Conservation (phyloP, 2,888 invertebrate genomes). For the Tinea pellionella region DNA sequence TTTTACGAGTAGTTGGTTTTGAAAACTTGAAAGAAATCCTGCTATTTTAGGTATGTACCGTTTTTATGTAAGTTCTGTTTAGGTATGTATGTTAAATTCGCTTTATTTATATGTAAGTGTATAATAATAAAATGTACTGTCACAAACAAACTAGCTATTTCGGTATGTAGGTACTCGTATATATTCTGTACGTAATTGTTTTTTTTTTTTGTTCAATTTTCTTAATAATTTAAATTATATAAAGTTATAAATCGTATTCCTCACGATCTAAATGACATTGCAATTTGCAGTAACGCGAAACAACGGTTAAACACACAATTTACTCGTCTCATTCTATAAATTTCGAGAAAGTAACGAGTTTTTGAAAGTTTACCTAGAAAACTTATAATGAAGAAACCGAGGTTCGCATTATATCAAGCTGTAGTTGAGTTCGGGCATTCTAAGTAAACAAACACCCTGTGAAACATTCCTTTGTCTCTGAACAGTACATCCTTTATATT, state of each 20-base stretch:
- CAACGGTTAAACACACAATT: conserved; percentile 8
- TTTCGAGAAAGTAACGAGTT: conserved; percentile 9
- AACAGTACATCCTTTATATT: background rate
- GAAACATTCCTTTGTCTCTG: conserved; percentile 4
- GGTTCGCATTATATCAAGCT: conserved; percentile 10
- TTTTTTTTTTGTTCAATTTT: too few species aligned
- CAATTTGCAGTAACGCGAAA: background rate
- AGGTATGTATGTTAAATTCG: too few species aligned
- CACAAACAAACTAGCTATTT: too few species aligned
- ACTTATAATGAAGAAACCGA: conserved; percentile 11
- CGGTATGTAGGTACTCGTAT: too few species aligned
- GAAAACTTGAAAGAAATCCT: background rate
- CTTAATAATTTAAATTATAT: too few species aligned
- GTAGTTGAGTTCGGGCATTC: conserved; percentile 8
- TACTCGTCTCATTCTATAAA: conserved; percentile 9
- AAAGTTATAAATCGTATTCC: too few species aligned
- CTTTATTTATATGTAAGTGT: too few species aligned
- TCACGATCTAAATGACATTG: background rate
- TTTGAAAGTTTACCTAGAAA: background rate
- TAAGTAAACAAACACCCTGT: conserved; percentile 12
- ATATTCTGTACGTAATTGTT: too few species aligned
- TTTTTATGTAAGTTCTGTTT: too few species aligned
- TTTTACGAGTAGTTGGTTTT: conserved; percentile 31
- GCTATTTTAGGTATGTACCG: background rate
- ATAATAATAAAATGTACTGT: too few species aligned